Evolutionary conservation across 2,797 vertebrate species (phyloP).

Genomic region (Sylvilagus floridanus): DNA sequence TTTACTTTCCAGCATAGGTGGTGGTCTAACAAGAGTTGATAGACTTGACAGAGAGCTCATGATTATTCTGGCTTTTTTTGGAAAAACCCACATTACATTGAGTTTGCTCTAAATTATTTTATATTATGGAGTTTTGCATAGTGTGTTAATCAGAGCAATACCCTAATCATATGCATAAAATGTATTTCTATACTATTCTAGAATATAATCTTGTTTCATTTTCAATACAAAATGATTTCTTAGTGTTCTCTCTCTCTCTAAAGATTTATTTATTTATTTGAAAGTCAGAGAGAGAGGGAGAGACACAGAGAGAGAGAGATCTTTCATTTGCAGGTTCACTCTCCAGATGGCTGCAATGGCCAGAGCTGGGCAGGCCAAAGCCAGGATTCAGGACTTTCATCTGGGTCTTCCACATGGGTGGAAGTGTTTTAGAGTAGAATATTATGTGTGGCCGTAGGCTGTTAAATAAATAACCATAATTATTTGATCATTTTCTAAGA

Average conservation of each 20-base stretch:
- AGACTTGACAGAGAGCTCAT: neutral
- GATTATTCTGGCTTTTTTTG: conserved; percentile 10
- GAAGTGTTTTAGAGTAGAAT: conserved; percentile 34
- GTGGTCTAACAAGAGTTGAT: neutral
- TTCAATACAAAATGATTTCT: conserved; percentile 26
- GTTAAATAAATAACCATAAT: neutral
- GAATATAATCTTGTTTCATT: conserved; percentile 16
- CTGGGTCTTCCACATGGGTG: no score
- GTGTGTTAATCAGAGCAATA: neutral
- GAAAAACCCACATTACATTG: neutral
- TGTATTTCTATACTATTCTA: neutral
- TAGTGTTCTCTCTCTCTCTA: neutral
- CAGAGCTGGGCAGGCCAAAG: no score
- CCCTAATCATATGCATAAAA: neutral
- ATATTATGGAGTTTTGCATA: neutral
- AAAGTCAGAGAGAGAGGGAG: no score
- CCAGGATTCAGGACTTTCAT: no score
- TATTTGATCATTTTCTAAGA: conserved; percentile 26
- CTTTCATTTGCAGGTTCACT: no score
- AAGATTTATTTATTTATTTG: no score
- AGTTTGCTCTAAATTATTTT: neutral
- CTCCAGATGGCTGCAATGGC: no score
- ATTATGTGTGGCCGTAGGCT: neutral
- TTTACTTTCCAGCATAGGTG: neutral
- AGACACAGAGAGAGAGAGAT: no score